These are phyloP conservation scores for Syngnathoides biaculeatus DNA, from an alignment of 2,113 vertebrate genomes.

Conservation along the genomic window DNA sequence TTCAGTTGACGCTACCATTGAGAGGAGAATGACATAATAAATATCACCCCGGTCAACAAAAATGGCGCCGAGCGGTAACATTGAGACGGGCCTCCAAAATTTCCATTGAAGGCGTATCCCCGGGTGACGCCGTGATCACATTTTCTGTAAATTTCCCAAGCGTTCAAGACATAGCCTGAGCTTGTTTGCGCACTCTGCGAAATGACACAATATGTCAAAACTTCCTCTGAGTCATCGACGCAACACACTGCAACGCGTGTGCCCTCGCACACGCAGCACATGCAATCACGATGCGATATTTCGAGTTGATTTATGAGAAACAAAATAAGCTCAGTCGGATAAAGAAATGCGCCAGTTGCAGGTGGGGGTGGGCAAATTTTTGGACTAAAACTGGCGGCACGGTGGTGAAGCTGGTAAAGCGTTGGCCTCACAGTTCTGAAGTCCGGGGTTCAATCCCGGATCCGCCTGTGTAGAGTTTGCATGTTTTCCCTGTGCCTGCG, in stretches of 20 bases:
- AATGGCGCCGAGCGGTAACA: neutral
- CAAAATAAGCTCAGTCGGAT: neutral
- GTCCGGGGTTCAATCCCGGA: too few species aligned
- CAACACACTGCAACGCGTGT: conserved; percentile 1
- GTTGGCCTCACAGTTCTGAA: too few species aligned
- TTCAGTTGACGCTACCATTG: neutral
- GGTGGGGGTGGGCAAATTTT: neutral
- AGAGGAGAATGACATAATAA: neutral
- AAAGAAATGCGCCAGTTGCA: neutral
- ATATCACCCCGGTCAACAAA: neutral
- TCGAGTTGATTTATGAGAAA: neutral
- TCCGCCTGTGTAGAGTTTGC: too few species aligned
- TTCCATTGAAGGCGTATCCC: neutral
- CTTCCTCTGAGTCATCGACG: conserved; percentile 25
- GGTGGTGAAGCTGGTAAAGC: too few species aligned
- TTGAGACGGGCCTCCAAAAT: neutral
- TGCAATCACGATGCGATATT: neutral
- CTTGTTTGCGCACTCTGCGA: conserved; percentile 8
- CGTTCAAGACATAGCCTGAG: conserved; percentile 6
- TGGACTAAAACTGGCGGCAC: too few species aligned
- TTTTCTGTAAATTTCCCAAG: conserved; percentile 10
- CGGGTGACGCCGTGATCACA: neutral
- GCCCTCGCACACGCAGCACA: neutral
- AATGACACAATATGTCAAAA: conserved; percentile 29
- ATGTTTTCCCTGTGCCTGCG: too few species aligned